Evolutionary conservation across 2,888 invertebrate genomes (phyloP).

Genomic region (Druceiella hillmani): DNA sequence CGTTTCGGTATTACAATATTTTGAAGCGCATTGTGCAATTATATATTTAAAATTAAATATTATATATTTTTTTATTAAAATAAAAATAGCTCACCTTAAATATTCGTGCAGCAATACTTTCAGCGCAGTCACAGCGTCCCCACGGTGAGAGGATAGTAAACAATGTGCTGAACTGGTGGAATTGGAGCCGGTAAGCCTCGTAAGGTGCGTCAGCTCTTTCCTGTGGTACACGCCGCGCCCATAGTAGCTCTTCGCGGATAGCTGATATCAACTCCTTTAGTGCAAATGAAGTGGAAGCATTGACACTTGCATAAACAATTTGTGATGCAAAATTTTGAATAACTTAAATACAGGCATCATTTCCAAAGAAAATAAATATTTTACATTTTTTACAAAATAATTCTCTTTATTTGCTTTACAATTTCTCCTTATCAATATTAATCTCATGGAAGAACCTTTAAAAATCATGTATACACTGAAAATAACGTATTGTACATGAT

Average conservation of each 20-base stretch:
- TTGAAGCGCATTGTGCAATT: no score
- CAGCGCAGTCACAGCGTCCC: slow-evolving; percentile 77
- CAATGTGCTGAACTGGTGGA: slow-evolving; percentile 81
- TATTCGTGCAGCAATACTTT: slow-evolving; percentile 78
- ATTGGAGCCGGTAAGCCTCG: slow-evolving; percentile 84
- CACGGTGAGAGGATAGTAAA: slow-evolving; percentile 87
- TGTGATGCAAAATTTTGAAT: neutral
- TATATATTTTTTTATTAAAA: no score
- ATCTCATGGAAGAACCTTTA: no score
- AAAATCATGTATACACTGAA: no score
- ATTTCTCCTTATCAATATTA: no score
- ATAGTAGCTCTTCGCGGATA: slow-evolving; percentile 73
- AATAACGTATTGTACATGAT: no score
- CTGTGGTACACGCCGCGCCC: slow-evolving; percentile 60
- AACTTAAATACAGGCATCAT: no score
- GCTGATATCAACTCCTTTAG: slow-evolving; percentile 53
- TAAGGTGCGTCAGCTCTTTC: slow-evolving; percentile 78
- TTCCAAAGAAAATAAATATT: no score
- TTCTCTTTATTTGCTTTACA: no score
- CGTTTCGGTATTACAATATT: no score
- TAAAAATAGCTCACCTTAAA: slow-evolving; percentile 70
- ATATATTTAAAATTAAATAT: no score
- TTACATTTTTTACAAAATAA: no score
- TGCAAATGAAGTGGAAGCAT: neutral
- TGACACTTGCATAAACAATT: neutral